Evolutionary conservation across 2,113 vertebrate genomes (phyloP).

Genomic region (Aldabrachelys gigantea): DNA sequence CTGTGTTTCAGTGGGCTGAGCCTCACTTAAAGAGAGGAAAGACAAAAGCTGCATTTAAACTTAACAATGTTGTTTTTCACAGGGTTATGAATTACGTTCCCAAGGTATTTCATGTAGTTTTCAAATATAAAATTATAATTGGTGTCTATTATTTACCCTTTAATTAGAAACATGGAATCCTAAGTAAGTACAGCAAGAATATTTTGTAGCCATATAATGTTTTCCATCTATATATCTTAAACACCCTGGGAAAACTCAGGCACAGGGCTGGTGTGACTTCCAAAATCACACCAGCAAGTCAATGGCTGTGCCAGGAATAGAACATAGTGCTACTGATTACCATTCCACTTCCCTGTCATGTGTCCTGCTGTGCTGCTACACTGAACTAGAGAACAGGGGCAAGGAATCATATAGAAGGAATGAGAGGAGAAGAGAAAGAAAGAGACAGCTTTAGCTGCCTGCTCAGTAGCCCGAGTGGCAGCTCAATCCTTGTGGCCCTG

Average conservation of each 20-base stretch:
- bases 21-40: constrained; percentile 54
- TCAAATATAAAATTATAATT: constrained; percentile 44
- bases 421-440: background rate
- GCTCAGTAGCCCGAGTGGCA: constrained; percentile 20
- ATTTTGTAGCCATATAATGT: background rate
- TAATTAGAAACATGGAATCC: constrained; percentile 52
- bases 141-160: constrained; percentile 23
- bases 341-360: background rate
- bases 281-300: background rate
- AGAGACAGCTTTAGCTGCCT: accelerated
- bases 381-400: constrained; percentile 30
- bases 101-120: constrained; percentile 52
- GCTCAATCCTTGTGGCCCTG: background rate
- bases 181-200: background rate
- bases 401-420: constrained; percentile 6
- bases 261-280: background rate
- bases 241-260: constrained; percentile 38
- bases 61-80: constrained; percentile 46
- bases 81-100: constrained; percentile 36
- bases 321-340: background rate
- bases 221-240: constrained; percentile 45
- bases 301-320: constrained; percentile 23
- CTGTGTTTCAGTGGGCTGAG: constrained; percentile 29
- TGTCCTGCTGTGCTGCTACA: background rate
- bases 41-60: constrained; percentile 45